A percentile compares a stretch with the other conserved stretches of the same genome.
These are phyloP conservation scores for Rhaphigaster nebulosa DNA, from an alignment of 2,888 invertebrate species.

Conservation along the genomic window DNA sequence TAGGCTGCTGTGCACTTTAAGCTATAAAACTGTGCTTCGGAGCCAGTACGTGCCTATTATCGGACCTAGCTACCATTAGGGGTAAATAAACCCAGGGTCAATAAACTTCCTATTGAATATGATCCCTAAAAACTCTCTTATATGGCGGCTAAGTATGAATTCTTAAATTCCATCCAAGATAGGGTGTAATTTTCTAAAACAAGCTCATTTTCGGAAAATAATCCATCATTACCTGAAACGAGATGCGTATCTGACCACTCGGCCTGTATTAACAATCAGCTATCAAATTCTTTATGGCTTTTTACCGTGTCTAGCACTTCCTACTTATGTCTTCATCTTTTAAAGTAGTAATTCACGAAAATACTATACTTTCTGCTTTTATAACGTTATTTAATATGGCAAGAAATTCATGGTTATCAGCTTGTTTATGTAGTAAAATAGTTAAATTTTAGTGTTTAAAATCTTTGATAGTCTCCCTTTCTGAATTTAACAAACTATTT, in stretches of 20 bases:
- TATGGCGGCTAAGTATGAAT: conserved; percentile 34
- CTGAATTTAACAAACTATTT: too few relatives aligned
- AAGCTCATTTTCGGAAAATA: conserved; percentile 4
- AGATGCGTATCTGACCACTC: conserved; percentile 15
- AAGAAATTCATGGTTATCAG: too few relatives aligned
- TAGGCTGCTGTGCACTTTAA: background rate
- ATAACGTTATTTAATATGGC: too few relatives aligned
- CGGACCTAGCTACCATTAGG: background rate
- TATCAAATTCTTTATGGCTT: conserved; percentile 14
- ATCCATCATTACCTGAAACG: background rate
- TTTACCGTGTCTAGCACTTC: background rate
- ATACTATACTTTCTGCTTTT: background rate
- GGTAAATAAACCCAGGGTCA: conserved; percentile 43
- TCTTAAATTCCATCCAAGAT: background rate
- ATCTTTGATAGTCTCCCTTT: too few relatives aligned
- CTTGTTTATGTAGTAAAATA: too few relatives aligned
- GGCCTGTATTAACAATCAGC: background rate
- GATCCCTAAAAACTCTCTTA: conserved; percentile 20
- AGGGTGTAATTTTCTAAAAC: background rate
- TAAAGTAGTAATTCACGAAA: background rate
- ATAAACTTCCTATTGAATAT: conserved; percentile 27
- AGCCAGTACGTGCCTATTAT: conserved; percentile 12
- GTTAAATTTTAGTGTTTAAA: too few relatives aligned
- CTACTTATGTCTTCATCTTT: background rate
- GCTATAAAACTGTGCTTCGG: background rate